Evolutionary conservation across 1,140 invertebrate species (phyloP).

Genomic region (Lepidurus packardi): DNA sequence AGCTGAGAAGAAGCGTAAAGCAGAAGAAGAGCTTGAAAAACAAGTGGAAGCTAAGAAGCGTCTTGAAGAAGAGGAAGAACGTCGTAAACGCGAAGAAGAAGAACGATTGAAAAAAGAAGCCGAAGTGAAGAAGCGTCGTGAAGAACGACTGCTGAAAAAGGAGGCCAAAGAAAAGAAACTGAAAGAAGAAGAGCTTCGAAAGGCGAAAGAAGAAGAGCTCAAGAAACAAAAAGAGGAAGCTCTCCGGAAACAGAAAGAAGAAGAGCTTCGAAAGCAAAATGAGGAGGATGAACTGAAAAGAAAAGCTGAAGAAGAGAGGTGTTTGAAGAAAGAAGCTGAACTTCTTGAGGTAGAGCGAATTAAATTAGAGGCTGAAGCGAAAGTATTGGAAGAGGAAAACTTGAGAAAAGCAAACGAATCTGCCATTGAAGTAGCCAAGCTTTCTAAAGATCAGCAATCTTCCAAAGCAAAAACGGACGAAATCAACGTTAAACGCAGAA

Average conservation of each 20-base stretch:
- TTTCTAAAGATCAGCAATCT: background rate
- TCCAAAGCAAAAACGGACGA: background rate
- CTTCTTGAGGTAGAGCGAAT: background rate
- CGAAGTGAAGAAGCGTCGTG: constrained; percentile 36
- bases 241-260: constrained; percentile 21
- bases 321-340: background rate
- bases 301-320: constrained; percentile 26
- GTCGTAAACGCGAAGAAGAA: constrained; percentile 31
- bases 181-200: constrained; percentile 31
- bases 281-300: constrained; percentile 17
- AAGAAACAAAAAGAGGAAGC: constrained; percentile 33
- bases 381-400: background rate
- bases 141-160: constrained; percentile 37
- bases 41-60: constrained; percentile 32
- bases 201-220: constrained; percentile 29
- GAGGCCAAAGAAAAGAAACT: constrained; percentile 37
- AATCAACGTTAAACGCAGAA: background rate
- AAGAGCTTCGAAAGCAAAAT: constrained; percentile 28
- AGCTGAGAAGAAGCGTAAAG: constrained; percentile 31
- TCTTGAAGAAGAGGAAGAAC: constrained; percentile 37
- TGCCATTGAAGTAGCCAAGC: too few species aligned
- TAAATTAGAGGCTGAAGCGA: background rate
- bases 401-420: background rate
- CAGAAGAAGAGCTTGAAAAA: constrained; percentile 36
- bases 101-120: constrained; percentile 35